Conservation (phyloP, 2,113 vertebrate species). For the Peromyscus maniculatus region DNA sequence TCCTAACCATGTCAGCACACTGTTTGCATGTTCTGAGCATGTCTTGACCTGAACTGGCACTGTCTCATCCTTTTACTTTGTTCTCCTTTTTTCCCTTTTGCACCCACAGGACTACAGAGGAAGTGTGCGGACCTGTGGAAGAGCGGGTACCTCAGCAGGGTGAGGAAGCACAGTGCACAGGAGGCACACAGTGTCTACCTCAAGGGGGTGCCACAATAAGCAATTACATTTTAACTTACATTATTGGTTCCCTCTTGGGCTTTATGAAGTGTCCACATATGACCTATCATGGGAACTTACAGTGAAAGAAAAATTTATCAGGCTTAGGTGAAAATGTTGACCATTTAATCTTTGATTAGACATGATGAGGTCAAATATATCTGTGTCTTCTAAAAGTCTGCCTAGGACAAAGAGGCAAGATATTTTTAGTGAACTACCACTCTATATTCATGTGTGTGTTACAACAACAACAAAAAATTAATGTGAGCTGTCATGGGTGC, state of each 20-base stretch:
- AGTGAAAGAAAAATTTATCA: not conserved
- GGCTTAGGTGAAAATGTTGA: not conserved
- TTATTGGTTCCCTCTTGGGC: not conserved
- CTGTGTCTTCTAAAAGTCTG: not conserved
- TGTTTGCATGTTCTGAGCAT: not conserved
- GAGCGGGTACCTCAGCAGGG: not conserved
- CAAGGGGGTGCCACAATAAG: not conserved
- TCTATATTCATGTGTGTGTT: not conserved
- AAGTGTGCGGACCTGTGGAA: accelerated
- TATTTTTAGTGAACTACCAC: not conserved
- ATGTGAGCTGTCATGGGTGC: not conserved
- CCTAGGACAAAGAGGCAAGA: not conserved
- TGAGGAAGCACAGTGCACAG: not conserved
- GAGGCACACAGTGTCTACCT: not conserved
- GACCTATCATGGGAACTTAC: not conserved
- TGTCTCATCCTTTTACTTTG: not conserved
- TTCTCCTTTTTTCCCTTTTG: not conserved
- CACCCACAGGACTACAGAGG: not conserved
- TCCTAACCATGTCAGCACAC: not conserved
- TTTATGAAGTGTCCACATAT: not conserved
- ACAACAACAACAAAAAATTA: not conserved
- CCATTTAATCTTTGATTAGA: not conserved
- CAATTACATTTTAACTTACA: not conserved
- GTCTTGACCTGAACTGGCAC: not conserved
- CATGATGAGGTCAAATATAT: not conserved